phyloP scores from a whole-genome alignment of 1,140 invertebrate species.

The Aplysia californica region DNA sequence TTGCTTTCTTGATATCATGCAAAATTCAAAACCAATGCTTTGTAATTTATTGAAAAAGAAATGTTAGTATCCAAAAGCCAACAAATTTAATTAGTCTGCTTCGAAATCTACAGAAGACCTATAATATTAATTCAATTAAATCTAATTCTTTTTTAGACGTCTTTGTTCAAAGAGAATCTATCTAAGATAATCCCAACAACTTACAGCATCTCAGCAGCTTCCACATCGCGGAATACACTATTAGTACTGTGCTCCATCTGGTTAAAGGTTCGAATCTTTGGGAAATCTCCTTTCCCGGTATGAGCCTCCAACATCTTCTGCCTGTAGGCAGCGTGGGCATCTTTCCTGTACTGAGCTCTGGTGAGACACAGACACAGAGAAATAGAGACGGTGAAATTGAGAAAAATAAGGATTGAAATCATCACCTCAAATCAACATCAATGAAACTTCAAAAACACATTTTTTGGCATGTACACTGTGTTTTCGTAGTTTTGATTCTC shows the following conservation, averaged over 20 bases:
- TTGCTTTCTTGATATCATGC: too few species aligned
- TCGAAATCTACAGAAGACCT: too few species aligned
- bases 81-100: too few species aligned
- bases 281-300: constrained; percentile 62
- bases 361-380: constrained; percentile 1
- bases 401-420: background rate
- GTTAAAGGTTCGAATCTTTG: constrained; percentile 66
- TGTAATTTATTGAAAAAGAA: too few species aligned
- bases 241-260: constrained; percentile 66
- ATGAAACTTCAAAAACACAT: background rate
- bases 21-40: too few species aligned
- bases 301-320: constrained; percentile 65
- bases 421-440: background rate
- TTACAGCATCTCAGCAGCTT: constrained; percentile 66
- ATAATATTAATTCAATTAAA: too few species aligned
- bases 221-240: constrained; percentile 66
- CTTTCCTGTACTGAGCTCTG: constrained; percentile 64
- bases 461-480: too few species aligned
- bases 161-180: too few species aligned
- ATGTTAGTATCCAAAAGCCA: too few species aligned
- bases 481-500: too few species aligned
- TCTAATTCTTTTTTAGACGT: too few species aligned
- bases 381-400: too few species aligned
- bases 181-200: constrained; percentile 34
- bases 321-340: constrained; percentile 65